Evolutionary conservation across 2,113 vertebrate species (phyloP).

Genomic region (Indicator maculatus): DNA sequence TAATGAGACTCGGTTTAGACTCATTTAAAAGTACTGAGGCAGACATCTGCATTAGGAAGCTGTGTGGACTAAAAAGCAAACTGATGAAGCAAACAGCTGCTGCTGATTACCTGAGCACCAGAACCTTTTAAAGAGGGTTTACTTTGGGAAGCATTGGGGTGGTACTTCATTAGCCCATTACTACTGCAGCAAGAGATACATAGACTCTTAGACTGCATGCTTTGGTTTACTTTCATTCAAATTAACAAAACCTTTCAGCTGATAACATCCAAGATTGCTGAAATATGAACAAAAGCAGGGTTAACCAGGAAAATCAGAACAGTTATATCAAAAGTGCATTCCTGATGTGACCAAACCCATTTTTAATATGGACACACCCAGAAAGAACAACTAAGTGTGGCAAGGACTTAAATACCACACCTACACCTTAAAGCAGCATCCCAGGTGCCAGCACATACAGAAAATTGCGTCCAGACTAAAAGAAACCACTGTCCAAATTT

Average conservation of each 20-base stretch:
- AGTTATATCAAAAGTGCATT: not conserved
- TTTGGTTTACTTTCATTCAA: not conserved
- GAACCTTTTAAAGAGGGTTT: not conserved
- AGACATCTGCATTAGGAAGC: not conserved
- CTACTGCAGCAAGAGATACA: not conserved
- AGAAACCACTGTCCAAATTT: not conserved
- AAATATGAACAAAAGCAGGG: not conserved
- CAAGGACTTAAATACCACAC: not conserved
- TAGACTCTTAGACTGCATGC: fast-evolving
- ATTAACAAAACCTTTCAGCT: not conserved
- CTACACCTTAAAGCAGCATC: not conserved
- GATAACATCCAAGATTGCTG: not conserved
- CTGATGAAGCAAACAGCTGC: not conserved
- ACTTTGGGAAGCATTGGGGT: not conserved
- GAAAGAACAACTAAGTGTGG: not conserved
- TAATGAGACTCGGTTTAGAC: not conserved
- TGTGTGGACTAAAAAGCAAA: fast-evolving
- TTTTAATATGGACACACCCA: not conserved
- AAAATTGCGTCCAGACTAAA: not conserved
- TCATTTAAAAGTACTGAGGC: not conserved
- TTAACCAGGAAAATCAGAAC: not conserved
- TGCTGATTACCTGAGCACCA: not conserved
- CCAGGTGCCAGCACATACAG: not conserved
- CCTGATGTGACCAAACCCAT: not conserved
- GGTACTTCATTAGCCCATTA: not conserved